Evolutionary conservation across 2,113 vertebrate species (phyloP).

Genomic region (Stigmatopora nigra): DNA sequence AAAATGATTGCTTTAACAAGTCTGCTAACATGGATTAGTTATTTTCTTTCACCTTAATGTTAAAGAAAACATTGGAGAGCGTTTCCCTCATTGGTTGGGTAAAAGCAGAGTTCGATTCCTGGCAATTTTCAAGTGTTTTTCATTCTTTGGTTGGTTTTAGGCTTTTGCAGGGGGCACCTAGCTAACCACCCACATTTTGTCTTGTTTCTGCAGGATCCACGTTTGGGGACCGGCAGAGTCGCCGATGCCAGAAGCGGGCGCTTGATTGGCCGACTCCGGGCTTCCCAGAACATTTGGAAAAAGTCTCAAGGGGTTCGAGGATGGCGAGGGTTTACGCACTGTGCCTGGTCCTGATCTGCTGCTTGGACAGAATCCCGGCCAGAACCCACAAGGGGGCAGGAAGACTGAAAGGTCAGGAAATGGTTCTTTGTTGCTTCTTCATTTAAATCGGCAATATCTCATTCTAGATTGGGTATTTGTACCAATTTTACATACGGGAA

Average conservation of each 20-base stretch:
- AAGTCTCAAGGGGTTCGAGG: conserved; percentile 25
- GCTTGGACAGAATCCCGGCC: conserved; percentile 29
- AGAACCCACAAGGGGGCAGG: conserved; percentile 27
- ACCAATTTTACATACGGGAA: not conserved
- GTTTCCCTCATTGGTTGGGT: not conserved
- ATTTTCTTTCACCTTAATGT: not conserved
- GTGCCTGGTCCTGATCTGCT: conserved; percentile 51
- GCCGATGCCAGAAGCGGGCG: conserved; percentile 55
- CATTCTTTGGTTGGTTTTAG: conserved; percentile 11
- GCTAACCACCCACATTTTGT: not conserved
- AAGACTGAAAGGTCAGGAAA: conserved; percentile 54
- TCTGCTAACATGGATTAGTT: no score
- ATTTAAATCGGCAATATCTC: not conserved
- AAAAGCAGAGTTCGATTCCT: conserved; percentile 19
- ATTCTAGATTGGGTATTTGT: not conserved
- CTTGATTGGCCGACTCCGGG: conserved; percentile 50
- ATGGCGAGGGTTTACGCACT: conserved; percentile 53
- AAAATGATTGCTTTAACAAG: not conserved
- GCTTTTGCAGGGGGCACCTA: not conserved
- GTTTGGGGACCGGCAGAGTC: conserved; percentile 20
- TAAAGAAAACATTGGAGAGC: not conserved
- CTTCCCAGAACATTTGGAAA: conserved; percentile 23
- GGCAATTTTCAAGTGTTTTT: conserved; percentile 60
- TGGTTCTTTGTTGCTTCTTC: not conserved
- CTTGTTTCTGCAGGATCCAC: conserved; percentile 33